Percentiles rank a stretch among this genome's conserved stretches.
Conservation (phyloP, 2,797 vertebrate genomes). For the Malacoraja senta region DNA sequence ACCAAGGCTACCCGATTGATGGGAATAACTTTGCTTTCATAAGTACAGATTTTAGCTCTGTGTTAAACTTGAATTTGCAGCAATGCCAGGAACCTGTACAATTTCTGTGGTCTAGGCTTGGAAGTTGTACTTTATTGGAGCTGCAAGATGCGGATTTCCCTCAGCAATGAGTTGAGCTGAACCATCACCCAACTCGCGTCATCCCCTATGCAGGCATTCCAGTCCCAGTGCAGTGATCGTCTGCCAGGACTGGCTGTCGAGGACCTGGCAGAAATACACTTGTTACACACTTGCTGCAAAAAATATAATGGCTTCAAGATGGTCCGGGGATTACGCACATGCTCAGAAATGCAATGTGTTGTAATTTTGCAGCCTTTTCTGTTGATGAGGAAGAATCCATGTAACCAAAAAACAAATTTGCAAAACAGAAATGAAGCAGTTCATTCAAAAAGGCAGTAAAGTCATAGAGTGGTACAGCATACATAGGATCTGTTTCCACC, state of each 20-base stretch:
- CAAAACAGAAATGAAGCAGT: neutral
- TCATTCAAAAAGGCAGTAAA: neutral
- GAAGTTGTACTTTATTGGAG: neutral
- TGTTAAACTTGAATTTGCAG: neutral
- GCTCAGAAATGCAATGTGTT: slow-evolving; percentile 24
- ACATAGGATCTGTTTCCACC: too few relatives aligned
- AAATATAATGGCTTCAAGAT: slow-evolving; percentile 56
- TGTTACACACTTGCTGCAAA: slow-evolving; percentile 46
- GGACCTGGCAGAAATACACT: slow-evolving; percentile 47
- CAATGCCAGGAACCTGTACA: neutral
- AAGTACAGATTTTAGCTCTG: neutral
- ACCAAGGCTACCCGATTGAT: neutral
- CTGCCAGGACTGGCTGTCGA: slow-evolving; percentile 47
- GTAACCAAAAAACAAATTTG: neutral
- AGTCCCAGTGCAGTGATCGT: neutral
- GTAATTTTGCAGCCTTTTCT: neutral
- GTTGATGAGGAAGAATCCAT: neutral
- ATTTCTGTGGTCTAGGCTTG: neutral
- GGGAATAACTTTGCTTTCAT: neutral
- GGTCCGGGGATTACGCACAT: slow-evolving; percentile 46
- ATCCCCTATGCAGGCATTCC: neutral
- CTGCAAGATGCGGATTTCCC: neutral
- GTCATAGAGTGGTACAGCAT: neutral
- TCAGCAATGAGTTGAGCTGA: neutral
- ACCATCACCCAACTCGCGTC: neutral